phyloP scores from a whole-genome alignment of 2,888 invertebrate genomes.

The Congeria kusceri region DNA sequence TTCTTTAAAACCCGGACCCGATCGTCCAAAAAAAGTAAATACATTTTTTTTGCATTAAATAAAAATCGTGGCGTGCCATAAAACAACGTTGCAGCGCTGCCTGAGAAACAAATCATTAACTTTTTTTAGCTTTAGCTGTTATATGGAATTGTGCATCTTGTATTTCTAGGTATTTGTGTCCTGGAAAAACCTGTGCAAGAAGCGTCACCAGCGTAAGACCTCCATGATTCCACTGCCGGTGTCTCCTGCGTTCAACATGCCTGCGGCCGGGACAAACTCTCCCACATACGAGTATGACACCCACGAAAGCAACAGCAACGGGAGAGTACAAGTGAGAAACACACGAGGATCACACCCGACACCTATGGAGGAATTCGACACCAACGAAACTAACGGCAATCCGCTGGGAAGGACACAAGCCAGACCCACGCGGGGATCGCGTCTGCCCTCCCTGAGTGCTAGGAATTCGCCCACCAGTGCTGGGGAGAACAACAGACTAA shows the following conservation, averaged over 20 bases:
- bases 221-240: slow-evolving; percentile 58
- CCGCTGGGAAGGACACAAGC: background rate
- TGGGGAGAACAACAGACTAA: slow-evolving; percentile 14
- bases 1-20: too few species aligned
- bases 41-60: too few species aligned
- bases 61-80: too few species aligned
- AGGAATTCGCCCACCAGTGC: slow-evolving; percentile 2
- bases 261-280: slow-evolving; percentile 28
- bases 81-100: too few species aligned
- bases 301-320: background rate
- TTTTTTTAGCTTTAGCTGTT: too few species aligned
- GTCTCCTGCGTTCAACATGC: slow-evolving; percentile 52
- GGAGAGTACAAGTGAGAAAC: slow-evolving; percentile 10
- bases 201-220: slow-evolving; percentile 17
- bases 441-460: slow-evolving; percentile 30
- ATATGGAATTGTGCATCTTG: too few species aligned
- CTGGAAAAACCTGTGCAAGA: slow-evolving; percentile 61
- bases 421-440: background rate
- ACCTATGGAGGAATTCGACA: slow-evolving; percentile 6
- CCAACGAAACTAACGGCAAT: too few species aligned
- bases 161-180: slow-evolving; percentile 58
- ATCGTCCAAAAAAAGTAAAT: too few species aligned
- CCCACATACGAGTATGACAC: slow-evolving; percentile 58
- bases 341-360: slow-evolving; percentile 35
- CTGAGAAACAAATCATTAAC: too few species aligned